phyloP scores from a whole-genome alignment of 2,888 invertebrate species.

The Thalpophila matura region DNA sequence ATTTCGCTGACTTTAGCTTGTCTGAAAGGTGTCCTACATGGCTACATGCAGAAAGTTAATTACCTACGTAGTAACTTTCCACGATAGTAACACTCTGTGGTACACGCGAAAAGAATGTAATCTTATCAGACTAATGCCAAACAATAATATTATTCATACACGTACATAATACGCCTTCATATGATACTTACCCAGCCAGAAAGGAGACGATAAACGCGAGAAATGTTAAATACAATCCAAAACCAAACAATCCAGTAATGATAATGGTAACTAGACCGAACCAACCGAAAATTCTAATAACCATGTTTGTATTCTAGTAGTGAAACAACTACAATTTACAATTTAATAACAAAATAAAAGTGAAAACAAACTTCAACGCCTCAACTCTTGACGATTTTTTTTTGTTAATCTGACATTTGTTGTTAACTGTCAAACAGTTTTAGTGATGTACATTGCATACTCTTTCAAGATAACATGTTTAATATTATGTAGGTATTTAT shows the following conservation, averaged over 20 bases:
- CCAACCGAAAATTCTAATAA: conserved; percentile 79
- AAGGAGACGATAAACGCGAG: conserved; percentile 83
- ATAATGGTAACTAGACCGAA: conserved; percentile 83
- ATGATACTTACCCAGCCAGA: conserved; percentile 82
- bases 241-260: conserved; percentile 82
- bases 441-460: conserved; percentile 33
- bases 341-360: conserved; percentile 67
- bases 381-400: conserved; percentile 62
- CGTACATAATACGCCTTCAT: conserved; percentile 38
- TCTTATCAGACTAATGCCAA: conserved; percentile 18
- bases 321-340: conserved; percentile 62
- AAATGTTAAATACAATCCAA: conserved; percentile 82
- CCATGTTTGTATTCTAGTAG: conserved; percentile 70
- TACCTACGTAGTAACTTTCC: background rate
- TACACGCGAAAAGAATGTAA: conserved; percentile 9
- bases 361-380: conserved; percentile 64
- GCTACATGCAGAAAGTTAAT: conserved; percentile 13
- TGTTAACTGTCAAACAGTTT: conserved; percentile 23
- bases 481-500: no score
- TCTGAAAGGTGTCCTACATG: conserved; percentile 20
- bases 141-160: conserved; percentile 50
- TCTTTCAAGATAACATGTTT: no score
- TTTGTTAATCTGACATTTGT: conserved; percentile 56
- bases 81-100: background rate
- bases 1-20: conserved; percentile 15